Conservation (phyloP, 2,797 vertebrate genomes). For the Gouania willdenowi region DNA sequence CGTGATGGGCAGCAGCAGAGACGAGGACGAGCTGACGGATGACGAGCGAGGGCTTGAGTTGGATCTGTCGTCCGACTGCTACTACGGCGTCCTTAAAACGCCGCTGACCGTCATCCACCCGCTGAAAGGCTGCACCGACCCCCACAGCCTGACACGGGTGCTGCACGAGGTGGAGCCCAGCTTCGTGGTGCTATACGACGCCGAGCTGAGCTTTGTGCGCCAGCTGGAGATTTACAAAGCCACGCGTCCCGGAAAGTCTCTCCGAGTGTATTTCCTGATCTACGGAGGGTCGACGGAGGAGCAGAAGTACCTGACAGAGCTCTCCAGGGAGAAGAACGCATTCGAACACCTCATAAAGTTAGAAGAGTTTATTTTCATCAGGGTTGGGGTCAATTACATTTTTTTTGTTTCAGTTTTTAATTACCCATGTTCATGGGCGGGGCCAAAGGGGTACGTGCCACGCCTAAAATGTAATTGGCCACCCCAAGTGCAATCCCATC, state of each 20-base stretch:
- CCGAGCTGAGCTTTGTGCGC: conserved; percentile 89
- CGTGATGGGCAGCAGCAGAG: conserved; percentile 61
- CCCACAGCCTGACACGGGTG: conserved; percentile 87
- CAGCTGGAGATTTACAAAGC: conserved; percentile 95
- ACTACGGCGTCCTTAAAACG: conserved; percentile 87
- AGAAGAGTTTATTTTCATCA: conserved; percentile 7
- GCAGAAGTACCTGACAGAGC: conserved; percentile 90
- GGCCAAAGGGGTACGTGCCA: too few relatives aligned
- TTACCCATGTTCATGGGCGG: too few relatives aligned
- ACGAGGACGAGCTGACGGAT: conserved; percentile 43
- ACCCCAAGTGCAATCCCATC: too few relatives aligned
- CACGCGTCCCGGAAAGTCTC: conserved; percentile 82
- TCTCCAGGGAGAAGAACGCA: conserved; percentile 93
- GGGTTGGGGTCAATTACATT: too few relatives aligned
- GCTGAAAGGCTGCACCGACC: conserved; percentile 86
- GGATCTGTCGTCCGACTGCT: conserved; percentile 83
- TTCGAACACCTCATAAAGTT: conserved; percentile 96
- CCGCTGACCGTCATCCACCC: conserved; percentile 91
- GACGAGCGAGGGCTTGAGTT: conserved; percentile 74
- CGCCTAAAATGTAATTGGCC: too few relatives aligned
- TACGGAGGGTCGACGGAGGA: conserved; percentile 95
- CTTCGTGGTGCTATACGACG: conserved; percentile 90
- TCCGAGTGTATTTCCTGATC: conserved; percentile 96
- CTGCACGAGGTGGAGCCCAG: conserved; percentile 89
- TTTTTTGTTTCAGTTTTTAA: too few relatives aligned